Evolutionary conservation across 2,888 invertebrate genomes (phyloP), one percentile per base, ranked within the genome.

Genomic region (Oasisia sp.): DNA sequence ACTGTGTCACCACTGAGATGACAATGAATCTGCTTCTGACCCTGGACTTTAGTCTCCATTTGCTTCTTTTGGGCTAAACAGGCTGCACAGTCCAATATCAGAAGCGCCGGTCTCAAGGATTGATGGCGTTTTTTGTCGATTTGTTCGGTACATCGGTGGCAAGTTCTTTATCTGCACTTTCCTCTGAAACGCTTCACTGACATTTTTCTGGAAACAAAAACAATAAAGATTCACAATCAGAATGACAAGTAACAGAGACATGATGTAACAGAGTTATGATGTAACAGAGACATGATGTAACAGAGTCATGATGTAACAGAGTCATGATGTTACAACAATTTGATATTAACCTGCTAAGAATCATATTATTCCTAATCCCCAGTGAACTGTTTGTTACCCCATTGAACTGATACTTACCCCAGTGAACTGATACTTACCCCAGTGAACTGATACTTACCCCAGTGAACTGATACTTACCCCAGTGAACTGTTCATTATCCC

Each of bases 161-260:
- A 99, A 97, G 96, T 98, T 98, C 93, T 98, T 97, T 94, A 99
- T 98, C 96, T 98, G 98, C 19, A 98, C 98, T 96, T 98, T 98
- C 95, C 98, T 98, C 94, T 98, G 98, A 96, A 99, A 99, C 93
- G 98, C 97, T 96, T 99, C 98, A 45, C 98, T 98, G 45, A 99
- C 97, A 97, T 98, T 98, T 96, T 98, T 98, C 97, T 96, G 95
- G n/a, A 94, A 94, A 91, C 91, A 32, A 90, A 93, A 91, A 92
- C 90, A 74, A 27, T n/a, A 19, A 1, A 74, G 74, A n/a, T 74
- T 74, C 19, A 74, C n/a, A 74, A 74, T 74, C n/a, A n/a, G 27
- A 74, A 74, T 74, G 14, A 19, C 74, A 14, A 27, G 74, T 74
- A 92, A 92, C 45, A 27, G 91, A 91, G 32, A 5, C 4, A 19